phyloP scores from a whole-genome alignment of 2,888 invertebrate genomes.

The Alentia gelatinosa region DNA sequence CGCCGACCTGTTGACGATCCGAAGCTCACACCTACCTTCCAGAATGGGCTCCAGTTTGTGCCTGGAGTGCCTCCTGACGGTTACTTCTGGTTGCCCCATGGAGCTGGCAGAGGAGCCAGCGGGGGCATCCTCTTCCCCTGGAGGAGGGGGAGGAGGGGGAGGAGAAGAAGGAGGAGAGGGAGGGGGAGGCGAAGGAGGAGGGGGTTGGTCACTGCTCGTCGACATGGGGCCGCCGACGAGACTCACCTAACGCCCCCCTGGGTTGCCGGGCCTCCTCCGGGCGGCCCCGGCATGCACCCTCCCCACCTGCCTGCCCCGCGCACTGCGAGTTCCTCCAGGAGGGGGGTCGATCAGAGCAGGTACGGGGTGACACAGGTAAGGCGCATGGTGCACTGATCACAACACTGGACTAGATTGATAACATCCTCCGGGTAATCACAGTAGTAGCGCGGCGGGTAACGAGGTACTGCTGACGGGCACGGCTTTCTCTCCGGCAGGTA shows the following conservation, averaged over 20 bases:
- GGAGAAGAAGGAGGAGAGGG: neutral
- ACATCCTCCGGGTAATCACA: too few species aligned
- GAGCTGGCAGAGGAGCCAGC: neutral
- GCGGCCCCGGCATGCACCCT: neutral
- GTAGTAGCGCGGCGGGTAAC: too few species aligned
- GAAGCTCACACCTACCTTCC: constrained; percentile 27
- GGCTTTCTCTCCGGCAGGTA: neutral
- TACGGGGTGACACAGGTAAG: neutral
- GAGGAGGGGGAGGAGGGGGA: neutral
- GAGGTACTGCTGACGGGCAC: neutral
- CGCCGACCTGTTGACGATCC: too few species aligned
- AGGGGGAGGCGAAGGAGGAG: neutral
- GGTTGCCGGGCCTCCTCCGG: constrained; percentile 9
- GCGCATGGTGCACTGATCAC: neutral
- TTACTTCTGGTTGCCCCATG: constrained; percentile 25
- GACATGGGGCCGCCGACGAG: constrained; percentile 9
- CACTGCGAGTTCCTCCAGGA: neutral
- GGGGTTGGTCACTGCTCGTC: neutral
- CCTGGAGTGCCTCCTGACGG: constrained; percentile 34
- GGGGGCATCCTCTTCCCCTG: neutral
- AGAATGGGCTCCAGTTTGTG: constrained; percentile 35
- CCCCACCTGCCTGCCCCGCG: neutral
- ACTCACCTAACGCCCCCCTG: neutral
- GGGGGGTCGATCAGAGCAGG: neutral
- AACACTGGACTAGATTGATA: neutral